Evolutionary conservation across 2,113 vertebrate species (phyloP).

Genomic region (Anoura caudifer): DNA sequence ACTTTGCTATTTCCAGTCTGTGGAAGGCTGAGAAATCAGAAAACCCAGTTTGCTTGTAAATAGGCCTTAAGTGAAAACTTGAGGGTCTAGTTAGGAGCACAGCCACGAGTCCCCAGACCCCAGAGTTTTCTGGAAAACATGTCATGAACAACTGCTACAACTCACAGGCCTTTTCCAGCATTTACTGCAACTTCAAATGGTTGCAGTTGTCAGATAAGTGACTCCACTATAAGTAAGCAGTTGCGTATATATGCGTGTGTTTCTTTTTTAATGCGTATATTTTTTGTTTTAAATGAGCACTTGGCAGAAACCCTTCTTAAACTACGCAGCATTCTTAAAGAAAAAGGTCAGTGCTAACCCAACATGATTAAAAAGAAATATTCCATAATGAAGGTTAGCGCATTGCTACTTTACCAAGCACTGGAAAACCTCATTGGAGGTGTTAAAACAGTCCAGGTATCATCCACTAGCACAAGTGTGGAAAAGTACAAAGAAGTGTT

Average conservation of each 20-base stretch:
- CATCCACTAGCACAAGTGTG: background rate
- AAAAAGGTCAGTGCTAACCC: constrained; percentile 42
- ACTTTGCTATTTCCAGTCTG: background rate
- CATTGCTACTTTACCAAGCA: background rate
- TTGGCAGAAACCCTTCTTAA: constrained; percentile 7
- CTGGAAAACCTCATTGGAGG: constrained; percentile 27
- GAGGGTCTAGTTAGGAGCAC: background rate
- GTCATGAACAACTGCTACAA: background rate
- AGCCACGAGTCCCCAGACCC: background rate
- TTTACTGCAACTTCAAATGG: background rate
- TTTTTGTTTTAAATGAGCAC: constrained; percentile 28
- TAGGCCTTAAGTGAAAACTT: background rate
- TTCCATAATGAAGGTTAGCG: background rate
- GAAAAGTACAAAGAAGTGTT: constrained; percentile 46
- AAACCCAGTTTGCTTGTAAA: background rate
- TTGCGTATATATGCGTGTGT: background rate
- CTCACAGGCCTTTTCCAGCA: background rate
- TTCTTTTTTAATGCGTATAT: background rate
- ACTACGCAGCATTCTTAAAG: background rate
- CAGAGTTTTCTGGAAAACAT: background rate
- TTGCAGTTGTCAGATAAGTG: background rate
- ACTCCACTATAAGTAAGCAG: background rate
- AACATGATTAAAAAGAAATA: background rate
- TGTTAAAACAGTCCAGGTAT: constrained; percentile 1
- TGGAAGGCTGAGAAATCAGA: background rate